Base-by-base conservation (phyloP, 2,113 vertebrate genomes). In the Podarcis raffonei region DNA sequence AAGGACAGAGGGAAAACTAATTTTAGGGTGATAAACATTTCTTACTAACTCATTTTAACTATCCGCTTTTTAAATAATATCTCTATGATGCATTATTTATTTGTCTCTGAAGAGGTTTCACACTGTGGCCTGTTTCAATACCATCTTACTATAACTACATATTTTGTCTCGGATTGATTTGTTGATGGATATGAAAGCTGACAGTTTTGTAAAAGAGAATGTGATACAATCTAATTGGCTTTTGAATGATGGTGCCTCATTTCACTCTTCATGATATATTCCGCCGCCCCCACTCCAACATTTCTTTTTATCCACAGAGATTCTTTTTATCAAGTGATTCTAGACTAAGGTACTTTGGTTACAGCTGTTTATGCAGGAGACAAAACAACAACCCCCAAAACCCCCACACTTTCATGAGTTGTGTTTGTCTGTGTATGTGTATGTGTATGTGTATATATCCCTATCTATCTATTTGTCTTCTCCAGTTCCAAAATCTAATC, bases 1-100 rank as follows among this genome's bases (percentile, higher is more conserved):
- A 87, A 18, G 77, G 71, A 79, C 12, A 30, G 6, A 85, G 91
- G n/a, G 22, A 90, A 82, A 39, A 84, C 4, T 1, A 3, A 83
- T 89, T 82, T 91, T 93, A 85, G 30, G 71, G 66, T 1, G 3
- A 91, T 84, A 16, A 91, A 75, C n/a, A 85, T 57, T 84, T 37
- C 59, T 90, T 66, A 74, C 39, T 72, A 74, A n/a, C 1, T 93
- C 37, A 86, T 87, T 91, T 93, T 92, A 92, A 91, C 91, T 20
- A 89, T 83, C 16, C 86, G 20, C 25, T 88, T 89, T 83, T 90
- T 76, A 76, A 89, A 78, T n/a, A 77, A 69, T 77, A 57, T 86
- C 8, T 86, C 48, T 79, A 57, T 75, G 25, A 25, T 89, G 39
- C 65, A 85, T 85, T 75, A 42, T 89, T 86, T 59, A 77, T 83